Percentiles rank a stretch among this genome's conserved stretches.
phyloP scores from a whole-genome alignment of 1,140 invertebrate genomes.

The Ceratoteleas bidentatus region DNA sequence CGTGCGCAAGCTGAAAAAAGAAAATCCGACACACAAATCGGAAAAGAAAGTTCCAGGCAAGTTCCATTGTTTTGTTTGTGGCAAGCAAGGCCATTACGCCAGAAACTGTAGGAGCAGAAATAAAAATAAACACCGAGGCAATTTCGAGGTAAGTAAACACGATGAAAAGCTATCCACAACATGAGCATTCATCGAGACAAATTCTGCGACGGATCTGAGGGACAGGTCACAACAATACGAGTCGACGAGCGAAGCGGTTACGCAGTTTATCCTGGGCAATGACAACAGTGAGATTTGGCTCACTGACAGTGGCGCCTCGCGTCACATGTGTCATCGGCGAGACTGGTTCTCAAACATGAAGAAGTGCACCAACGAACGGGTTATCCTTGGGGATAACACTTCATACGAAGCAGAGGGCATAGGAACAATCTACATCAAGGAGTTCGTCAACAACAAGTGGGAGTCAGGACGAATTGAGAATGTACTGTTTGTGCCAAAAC shows the following conservation, averaged over 20 bases:
- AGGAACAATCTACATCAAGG: constrained; percentile 18
- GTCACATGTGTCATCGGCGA: constrained; percentile 14
- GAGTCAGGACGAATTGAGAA: constrained; percentile 20
- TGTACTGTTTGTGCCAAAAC: constrained; percentile 29
- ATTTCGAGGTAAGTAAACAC: background rate
- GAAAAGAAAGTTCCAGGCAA: no score
- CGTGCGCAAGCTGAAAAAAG: no score
- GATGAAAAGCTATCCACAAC: background rate
- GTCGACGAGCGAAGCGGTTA: background rate
- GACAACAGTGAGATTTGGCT: constrained; percentile 37
- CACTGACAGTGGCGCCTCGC: constrained; percentile 54
- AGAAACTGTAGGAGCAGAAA: constrained; percentile 5
- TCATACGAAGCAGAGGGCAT: constrained; percentile 15
- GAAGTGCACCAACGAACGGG: background rate
- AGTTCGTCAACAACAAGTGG: constrained; percentile 28
- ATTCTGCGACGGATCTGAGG: background rate
- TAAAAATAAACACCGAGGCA: background rate
- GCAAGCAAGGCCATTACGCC: constrained; percentile 11
- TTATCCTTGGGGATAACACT: constrained; percentile 9
- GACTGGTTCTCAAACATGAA: constrained; percentile 23
- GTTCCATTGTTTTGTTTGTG: constrained; percentile 2
- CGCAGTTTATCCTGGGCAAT: background rate
- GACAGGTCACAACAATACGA: background rate
- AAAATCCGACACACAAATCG: no score
- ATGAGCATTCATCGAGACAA: constrained; percentile 16